Conservation (phyloP, 2,797 vertebrate species). For the Dendrocincla tyrannina region DNA sequence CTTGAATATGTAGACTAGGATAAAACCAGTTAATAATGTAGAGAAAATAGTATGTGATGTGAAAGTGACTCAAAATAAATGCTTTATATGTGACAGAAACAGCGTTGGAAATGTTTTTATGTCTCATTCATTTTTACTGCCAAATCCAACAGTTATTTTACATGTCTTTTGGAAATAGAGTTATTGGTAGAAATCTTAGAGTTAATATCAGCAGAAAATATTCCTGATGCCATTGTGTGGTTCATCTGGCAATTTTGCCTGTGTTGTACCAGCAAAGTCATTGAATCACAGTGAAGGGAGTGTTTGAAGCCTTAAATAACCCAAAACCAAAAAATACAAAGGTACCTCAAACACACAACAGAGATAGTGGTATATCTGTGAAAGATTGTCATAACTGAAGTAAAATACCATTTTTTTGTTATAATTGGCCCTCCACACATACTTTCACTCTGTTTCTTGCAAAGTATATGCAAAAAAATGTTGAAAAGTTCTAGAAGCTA, state of each 20-base stretch:
- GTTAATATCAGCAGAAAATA: neutral
- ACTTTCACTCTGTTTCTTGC: neutral
- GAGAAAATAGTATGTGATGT: neutral
- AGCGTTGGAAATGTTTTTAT: neutral
- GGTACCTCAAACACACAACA: neutral
- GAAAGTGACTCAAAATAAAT: neutral
- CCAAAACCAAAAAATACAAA: neutral
- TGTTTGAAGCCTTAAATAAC: neutral
- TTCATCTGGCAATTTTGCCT: neutral
- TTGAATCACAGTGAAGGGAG: neutral
- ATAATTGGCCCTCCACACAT: neutral
- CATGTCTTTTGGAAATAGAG: neutral
- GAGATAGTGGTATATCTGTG: neutral
- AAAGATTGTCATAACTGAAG: neutral
- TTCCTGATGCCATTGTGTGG: neutral
- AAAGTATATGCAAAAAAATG: neutral
- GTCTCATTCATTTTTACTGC: neutral
- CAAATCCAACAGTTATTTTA: neutral
- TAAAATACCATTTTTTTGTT: neutral
- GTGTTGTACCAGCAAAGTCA: neutral
- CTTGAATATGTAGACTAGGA: neutral
- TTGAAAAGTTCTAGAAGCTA: neutral
- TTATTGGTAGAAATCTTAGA: neutral
- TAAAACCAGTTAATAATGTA: neutral
- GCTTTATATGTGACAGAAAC: neutral